Evolutionary conservation across 2,888 invertebrate genomes (phyloP).

Genomic region (Unio pictorum): DNA sequence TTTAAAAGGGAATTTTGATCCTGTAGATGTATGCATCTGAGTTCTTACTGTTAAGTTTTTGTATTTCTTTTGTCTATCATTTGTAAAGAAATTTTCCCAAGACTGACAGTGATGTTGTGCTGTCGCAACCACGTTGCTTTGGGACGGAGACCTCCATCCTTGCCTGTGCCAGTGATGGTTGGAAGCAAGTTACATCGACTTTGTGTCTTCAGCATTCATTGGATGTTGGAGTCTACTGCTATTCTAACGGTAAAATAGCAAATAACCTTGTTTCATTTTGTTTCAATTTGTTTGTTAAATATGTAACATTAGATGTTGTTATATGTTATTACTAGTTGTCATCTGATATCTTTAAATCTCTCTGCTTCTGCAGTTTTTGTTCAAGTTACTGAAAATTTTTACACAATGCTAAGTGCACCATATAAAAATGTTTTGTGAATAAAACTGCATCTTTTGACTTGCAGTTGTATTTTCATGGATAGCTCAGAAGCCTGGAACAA

Average conservation of each 20-base stretch:
- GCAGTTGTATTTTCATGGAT: too few species aligned
- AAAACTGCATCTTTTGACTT: too few species aligned
- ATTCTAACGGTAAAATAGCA: constrained; percentile 34
- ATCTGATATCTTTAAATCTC: neutral
- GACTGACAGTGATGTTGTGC: constrained; percentile 23
- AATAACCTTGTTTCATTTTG: neutral
- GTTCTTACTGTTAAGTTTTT: too few species aligned
- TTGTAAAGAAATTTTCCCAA: constrained; percentile 36
- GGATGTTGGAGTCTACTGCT: constrained; percentile 58
- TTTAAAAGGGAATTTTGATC: too few species aligned
- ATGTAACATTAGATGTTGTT: neutral
- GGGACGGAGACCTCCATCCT: constrained; percentile 47
- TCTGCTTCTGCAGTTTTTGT: neutral
- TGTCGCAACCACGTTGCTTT: constrained; percentile 48
- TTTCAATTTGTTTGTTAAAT: constrained; percentile 14
- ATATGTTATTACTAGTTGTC: too few species aligned
- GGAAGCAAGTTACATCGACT: constrained; percentile 23
- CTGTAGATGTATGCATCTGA: too few species aligned
- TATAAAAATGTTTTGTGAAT: too few species aligned
- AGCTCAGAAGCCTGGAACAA: too few species aligned
- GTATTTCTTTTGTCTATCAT: neutral
- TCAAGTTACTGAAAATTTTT: neutral
- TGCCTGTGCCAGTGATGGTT: constrained; percentile 48
- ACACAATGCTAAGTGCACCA: too few species aligned
- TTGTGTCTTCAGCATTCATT: constrained; percentile 24